Evolutionary conservation across 2,113 vertebrate genomes (phyloP).

Genomic region (zebrafish (Danio rerio)): DNA sequence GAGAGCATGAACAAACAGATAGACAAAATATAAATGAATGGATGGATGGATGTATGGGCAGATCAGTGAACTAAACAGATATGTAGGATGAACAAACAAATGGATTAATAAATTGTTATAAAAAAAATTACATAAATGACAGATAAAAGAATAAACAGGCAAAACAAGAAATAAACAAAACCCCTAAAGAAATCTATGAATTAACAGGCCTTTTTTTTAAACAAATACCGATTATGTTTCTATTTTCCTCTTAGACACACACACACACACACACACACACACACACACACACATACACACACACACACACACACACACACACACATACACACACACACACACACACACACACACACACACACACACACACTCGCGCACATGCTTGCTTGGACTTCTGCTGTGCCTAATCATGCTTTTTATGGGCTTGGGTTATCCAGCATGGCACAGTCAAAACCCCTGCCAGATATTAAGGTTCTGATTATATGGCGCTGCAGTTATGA

Average conservation of each 20-base stretch:
- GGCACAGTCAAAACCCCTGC: conserved; percentile 12
- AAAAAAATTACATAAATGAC: no score
- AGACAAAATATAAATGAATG: background rate
- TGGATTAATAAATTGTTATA: no score
- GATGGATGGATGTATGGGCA: background rate
- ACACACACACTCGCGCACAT: background rate
- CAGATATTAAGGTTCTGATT: conserved; percentile 15
- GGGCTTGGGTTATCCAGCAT: conserved; percentile 9
- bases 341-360: background rate
- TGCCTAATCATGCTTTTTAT: conserved; percentile 39
- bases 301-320: background rate
- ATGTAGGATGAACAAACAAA: no score
- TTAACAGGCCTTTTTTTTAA: no score
- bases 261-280: background rate
- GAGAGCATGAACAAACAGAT: background rate
- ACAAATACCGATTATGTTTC: background rate
- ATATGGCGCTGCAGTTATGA: conserved; percentile 16
- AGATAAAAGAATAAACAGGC: background rate
- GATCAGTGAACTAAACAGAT: no score
- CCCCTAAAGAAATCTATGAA: no score
- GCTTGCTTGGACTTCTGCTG: background rate
- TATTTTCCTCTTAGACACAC: background rate
- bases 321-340: background rate
- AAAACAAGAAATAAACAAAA: no score
- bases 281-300: background rate